Evolutionary conservation across 1,140 invertebrate genomes (phyloP), one percentile per base, ranked within the genome.

Genomic region (Cherax quadricarinatus): DNA sequence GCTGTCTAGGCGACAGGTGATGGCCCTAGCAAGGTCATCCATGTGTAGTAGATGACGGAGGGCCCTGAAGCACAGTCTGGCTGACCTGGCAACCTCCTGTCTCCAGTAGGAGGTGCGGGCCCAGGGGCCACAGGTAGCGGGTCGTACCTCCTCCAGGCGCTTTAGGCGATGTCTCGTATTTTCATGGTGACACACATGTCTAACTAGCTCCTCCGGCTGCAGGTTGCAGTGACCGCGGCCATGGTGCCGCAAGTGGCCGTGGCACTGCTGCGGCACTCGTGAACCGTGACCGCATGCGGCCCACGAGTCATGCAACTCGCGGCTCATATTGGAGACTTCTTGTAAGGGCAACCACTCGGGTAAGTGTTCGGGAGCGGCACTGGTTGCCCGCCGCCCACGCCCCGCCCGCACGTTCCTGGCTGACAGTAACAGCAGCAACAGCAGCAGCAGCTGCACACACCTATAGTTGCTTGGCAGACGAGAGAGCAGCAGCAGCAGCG

Each of bases 401-500:
- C 89, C 84, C 89, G 84, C 89, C 85, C 89, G 85, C 78, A 49
- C 85, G 51, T 75, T 85, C 41, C 60, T 57, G 53, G 57, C 88
- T 48, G 81, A 90, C 10, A 84, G 60, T 78, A 84, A 66, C 66
- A 82, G 48, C 30, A 89, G 30, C 79, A 86, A 57, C 89, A 91
- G 78, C 9, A 91, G 89, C 84, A 91, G 84, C 53, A 91, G 84
- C 75, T 86, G 89, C 89, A 91, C 83, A 85, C 84, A 91, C 75
- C 89, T 91, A 81, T 86, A 91, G 84, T 66, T 91, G 66, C 89
- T 84, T 91, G 75, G 57, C 24, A 82, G 84, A 70, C 75, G 70
- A 21, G 89, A 82, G 84, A 91, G 89, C 84, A 91, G 75, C 84
- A 91, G 82, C 89, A 91, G 87, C 84, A 84, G 89, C 84, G 89